Conservation (phyloP, 2,888 invertebrate genomes). For the Conchocele bisecta region DNA sequence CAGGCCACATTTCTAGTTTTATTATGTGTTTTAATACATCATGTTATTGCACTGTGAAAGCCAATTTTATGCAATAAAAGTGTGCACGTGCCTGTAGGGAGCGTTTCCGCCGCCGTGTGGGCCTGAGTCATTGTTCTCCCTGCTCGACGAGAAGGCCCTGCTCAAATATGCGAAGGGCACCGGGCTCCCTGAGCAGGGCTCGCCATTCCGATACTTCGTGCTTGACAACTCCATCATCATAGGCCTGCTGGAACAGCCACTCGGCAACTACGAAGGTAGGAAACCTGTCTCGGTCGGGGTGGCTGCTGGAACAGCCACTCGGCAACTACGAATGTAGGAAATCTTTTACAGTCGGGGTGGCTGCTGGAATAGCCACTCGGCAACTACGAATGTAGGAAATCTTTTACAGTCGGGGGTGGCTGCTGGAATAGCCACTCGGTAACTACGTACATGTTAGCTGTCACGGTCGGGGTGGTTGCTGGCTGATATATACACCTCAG, state of each 20-base stretch:
- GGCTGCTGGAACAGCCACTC: conserved; percentile 93
- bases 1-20: no score
- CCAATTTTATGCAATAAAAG: no score
- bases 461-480: no score
- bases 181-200: conserved; percentile 73
- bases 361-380: conserved; percentile 94
- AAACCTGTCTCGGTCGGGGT: neutral
- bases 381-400: conserved; percentile 87
- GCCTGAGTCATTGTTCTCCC: conserved; percentile 92
- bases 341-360: conserved; percentile 83
- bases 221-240: conserved; percentile 94
- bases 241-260: conserved; percentile 93
- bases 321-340: conserved; percentile 89
- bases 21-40: no score
- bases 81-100: conserved; percentile 84
- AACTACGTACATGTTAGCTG: no score
- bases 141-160: conserved; percentile 93
- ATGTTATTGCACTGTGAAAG: no score
- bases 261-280: conserved; percentile 90
- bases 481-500: no score
- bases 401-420: no score
- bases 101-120: conserved; percentile 93
- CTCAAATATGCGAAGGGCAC: conserved; percentile 87
- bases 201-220: conserved; percentile 92
- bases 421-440: conserved; percentile 95